Percentiles rank a stretch among this genome's conserved stretches.
Conservation (phyloP, 2,888 invertebrate genomes). For the Nephrotoma flavescens region DNA sequence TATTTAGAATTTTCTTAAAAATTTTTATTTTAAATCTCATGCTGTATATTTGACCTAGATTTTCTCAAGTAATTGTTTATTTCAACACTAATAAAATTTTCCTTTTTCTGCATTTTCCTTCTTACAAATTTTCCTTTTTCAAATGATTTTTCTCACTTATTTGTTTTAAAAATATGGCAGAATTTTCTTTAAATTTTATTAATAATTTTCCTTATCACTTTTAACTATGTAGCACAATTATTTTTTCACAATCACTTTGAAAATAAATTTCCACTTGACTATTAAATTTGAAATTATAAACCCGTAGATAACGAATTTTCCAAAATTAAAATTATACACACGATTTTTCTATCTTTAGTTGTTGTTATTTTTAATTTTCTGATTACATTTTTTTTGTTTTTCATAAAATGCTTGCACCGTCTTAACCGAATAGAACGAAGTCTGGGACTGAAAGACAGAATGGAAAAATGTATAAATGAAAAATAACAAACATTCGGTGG, state of each 20-base stretch:
- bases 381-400: not conserved
- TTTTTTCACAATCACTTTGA: not conserved
- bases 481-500: not conserved
- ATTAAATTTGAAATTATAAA: not conserved
- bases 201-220: not conserved
- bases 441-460: not conserved
- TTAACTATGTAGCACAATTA: not conserved
- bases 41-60: not conserved
- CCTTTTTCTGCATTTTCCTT: not conserved
- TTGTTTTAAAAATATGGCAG: not conserved
- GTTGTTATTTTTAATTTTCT: not conserved
- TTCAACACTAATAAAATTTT: not conserved
- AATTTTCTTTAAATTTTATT: not conserved
- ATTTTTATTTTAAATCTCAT: not conserved
- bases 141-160: not conserved
- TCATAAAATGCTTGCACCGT: not conserved
- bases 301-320: not conserved
- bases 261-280: not conserved
- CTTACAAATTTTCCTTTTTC: not conserved
- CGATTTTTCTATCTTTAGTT: not conserved
- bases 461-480: not conserved
- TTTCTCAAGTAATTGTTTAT: not conserved
- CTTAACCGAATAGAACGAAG: not conserved
- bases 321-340: not conserved
- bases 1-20: not conserved